Conservation (phyloP, 2,888 invertebrate genomes). For the Agelastica alni region DNA sequence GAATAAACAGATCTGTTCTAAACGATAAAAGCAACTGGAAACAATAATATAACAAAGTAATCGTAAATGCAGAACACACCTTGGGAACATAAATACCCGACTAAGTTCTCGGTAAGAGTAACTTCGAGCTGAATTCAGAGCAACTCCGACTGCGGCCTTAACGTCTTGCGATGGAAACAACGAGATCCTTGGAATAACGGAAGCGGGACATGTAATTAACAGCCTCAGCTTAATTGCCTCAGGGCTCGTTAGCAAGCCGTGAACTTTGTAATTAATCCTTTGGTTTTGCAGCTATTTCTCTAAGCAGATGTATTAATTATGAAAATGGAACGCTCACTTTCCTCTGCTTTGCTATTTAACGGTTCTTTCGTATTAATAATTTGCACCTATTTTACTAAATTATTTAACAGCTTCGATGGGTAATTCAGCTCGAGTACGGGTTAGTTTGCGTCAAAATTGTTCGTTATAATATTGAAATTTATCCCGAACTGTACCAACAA, state of each 20-base stretch:
- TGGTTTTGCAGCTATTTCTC: constrained; percentile 54
- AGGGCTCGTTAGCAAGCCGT: constrained; percentile 60
- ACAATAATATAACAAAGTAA: constrained; percentile 15
- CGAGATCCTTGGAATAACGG: constrained; percentile 37
- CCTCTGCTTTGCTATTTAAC: constrained; percentile 39
- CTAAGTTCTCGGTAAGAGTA: constrained; percentile 42
- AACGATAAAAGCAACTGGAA: constrained; percentile 12
- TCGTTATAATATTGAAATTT: too few species aligned
- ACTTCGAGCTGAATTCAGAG: constrained; percentile 33
- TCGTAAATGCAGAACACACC: constrained; percentile 32
- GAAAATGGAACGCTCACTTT: constrained; percentile 50
- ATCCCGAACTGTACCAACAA: too few species aligned
- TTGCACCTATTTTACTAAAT: constrained; percentile 42
- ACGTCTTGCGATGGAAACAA: constrained; percentile 33
- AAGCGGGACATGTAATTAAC: constrained; percentile 57
- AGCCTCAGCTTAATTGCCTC: constrained; percentile 59
- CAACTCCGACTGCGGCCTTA: constrained; percentile 23
- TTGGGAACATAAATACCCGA: constrained; percentile 47
- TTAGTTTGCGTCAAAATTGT: too few species aligned
- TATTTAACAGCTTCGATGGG: constrained; percentile 32
- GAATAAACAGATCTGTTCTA: constrained; percentile 12
- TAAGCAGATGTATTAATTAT: constrained; percentile 58
- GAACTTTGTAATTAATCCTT: constrained; percentile 60
- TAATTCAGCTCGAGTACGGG: background rate
- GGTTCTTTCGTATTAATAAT: constrained; percentile 10